Conservation (phyloP, 1,140 invertebrate genomes). For the Goniozus legneri region DNA sequence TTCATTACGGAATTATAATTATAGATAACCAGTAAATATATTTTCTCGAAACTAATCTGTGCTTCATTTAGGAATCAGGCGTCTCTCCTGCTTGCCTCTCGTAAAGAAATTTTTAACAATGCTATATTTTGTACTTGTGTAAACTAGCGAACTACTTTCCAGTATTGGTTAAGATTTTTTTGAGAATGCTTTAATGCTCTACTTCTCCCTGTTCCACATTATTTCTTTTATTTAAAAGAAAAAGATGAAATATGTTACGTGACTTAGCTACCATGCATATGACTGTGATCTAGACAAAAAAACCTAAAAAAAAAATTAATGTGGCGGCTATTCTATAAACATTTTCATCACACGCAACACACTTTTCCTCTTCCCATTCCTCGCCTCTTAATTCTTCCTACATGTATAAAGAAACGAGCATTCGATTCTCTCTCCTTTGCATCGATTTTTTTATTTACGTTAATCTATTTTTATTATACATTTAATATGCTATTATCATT, state of each 20-base stretch:
- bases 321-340: constrained; percentile 36
- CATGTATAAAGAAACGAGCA: constrained; percentile 21
- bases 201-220: constrained; percentile 18
- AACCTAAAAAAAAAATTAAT: constrained; percentile 43
- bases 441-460: constrained; percentile 15
- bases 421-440: constrained; percentile 15
- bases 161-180: constrained; percentile 44
- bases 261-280: constrained; percentile 40
- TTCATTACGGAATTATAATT: no score
- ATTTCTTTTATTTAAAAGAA: constrained; percentile 2
- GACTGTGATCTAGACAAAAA: constrained; percentile 47
- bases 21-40: no score
- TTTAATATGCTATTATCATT: constrained; percentile 28
- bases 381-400: constrained; percentile 16
- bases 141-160: constrained; percentile 40
- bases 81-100: constrained; percentile 28
- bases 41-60: no score
- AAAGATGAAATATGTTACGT: constrained; percentile 23
- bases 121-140: constrained; percentile 43
- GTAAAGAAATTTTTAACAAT: constrained; percentile 27
- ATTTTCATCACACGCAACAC: constrained; percentile 33
- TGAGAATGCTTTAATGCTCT: constrained; percentile 26
- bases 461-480: constrained; percentile 24
- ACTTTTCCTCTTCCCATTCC: constrained; percentile 19
- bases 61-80: constrained; percentile 27